Evolutionary conservation across 2,888 invertebrate genomes (phyloP).

Genomic region (Leucophenga maculata): DNA sequence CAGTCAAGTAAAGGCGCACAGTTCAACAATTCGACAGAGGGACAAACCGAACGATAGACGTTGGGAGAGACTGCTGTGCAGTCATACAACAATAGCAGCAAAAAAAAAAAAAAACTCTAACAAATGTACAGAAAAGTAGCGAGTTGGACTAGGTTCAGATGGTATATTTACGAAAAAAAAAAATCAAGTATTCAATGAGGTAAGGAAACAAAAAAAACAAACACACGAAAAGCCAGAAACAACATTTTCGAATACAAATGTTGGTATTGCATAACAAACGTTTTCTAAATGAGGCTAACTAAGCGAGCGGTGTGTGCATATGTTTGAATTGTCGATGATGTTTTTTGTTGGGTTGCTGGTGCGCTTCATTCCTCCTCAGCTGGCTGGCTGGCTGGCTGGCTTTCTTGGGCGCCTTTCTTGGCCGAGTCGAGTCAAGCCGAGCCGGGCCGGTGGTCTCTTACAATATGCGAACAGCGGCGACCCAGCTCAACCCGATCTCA

Average conservation of each 20-base stretch:
- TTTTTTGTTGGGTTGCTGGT: slow-evolving; percentile 40
- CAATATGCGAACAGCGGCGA: slow-evolving; percentile 18
- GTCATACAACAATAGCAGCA: no score
- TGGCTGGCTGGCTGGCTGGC: not conserved
- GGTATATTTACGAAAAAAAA: slow-evolving; percentile 43
- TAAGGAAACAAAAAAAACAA: slow-evolving; percentile 3
- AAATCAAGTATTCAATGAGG: slow-evolving; percentile 21
- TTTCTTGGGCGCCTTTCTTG: slow-evolving; percentile 11
- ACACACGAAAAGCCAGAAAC: slow-evolving; percentile 36
- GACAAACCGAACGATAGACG: no score
- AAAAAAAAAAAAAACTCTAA: slow-evolving; percentile 5
- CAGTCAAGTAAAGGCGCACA: slow-evolving; percentile 2
- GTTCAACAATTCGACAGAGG: not conserved
- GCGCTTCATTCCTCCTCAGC: not conserved
- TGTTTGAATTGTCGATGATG: slow-evolving; percentile 64
- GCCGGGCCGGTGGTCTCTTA: slow-evolving; percentile 13
- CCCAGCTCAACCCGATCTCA: not conserved
- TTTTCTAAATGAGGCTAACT: slow-evolving; percentile 66
- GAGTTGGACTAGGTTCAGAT: slow-evolving; percentile 58
- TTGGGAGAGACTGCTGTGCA: not conserved
- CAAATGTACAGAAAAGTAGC: slow-evolving; percentile 44
- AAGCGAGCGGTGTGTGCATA: slow-evolving; percentile 57
- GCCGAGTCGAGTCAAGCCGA: no score
- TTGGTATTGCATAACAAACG: slow-evolving; percentile 69
- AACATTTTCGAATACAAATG: slow-evolving; percentile 69